Evolutionary conservation across 2,113 vertebrate species (phyloP), one percentile per base, ranked within the genome.

Genomic region (Callionymus lyra): DNA sequence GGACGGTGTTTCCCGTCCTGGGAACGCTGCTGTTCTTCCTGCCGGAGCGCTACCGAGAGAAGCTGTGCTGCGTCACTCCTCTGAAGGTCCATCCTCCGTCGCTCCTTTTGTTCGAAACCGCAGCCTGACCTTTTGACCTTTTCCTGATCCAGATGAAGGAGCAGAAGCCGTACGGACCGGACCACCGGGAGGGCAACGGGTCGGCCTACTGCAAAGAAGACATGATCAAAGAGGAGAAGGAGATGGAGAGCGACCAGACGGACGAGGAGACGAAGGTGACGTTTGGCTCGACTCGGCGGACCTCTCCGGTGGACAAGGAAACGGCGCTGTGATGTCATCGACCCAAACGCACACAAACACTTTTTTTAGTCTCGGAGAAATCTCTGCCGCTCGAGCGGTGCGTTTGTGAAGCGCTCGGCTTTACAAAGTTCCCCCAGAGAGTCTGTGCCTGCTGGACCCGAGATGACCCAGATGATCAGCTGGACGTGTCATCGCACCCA

Each of bases 1-100:
- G 77, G n/a, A 97, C 93, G 1, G 85, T 94, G 53, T 95, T 77
- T 57, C 91, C 90, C 0, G 85, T 97, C 50, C 41, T 93, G 62
- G 86, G 87, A 0, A 80, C 47, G 3, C 76, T 98, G 59, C 77
- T 91, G 0, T 86, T 89, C 71, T 91, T 94, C 38, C 81, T 96
- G 54, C 91, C 91, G 0, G 18, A 67, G 16, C 82, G 65, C 44
- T 88, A 87, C 73, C 83, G 41, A 40, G 82, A 81, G 33, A 72
- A 78, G 50, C 68, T 96, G 3, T 84, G 84, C 79, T 93, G 85
- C 1, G 50, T 86, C 21, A 86, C 68, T 2, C 66, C 39, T 2
- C 64, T 83, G 68, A 80, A 85, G 86, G 91, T n/a, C 14, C 2
- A 0, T 19, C 2, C 31, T 12, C 6, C 0, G 17, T 13, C 13